Conservation (phyloP, 2,113 vertebrate species). For the Orycteropus afer region DNA sequence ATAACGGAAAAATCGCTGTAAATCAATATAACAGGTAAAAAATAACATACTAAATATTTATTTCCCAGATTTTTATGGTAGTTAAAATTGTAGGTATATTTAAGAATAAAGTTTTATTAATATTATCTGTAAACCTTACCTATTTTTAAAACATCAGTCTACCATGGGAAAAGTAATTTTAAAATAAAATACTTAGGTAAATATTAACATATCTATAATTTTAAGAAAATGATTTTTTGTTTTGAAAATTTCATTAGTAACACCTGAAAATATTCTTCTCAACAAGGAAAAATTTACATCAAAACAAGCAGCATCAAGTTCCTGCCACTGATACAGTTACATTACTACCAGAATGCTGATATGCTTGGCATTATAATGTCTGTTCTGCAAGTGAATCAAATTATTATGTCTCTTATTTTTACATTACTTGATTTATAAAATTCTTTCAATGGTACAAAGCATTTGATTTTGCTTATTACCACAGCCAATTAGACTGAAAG, state of each 20-base stretch:
- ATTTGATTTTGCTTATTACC: conserved; percentile 35
- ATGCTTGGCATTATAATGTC: not conserved
- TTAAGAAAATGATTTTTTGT: not conserved
- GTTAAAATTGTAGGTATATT: conserved; percentile 18
- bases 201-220: conserved; percentile 44
- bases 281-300: conserved; percentile 54
- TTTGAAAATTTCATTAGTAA: conserved; percentile 45
- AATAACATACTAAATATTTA: conserved; percentile 26
- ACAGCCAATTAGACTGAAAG: not conserved
- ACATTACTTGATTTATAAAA: not conserved
- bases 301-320: conserved; percentile 48
- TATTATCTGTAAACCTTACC: conserved; percentile 7
- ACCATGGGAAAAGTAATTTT: not conserved
- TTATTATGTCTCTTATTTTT: conserved; percentile 37
- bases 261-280: conserved; percentile 19
- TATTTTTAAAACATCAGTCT: conserved; percentile 20
- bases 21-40: conserved; percentile 26
- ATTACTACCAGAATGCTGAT: conserved; percentile 10
- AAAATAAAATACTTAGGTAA: conserved; percentile 32
- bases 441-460: conserved; percentile 27
- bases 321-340: not conserved
- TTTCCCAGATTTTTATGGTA: not conserved
- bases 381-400: conserved; percentile 34
- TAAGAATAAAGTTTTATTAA: not conserved
- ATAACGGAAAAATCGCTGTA: conserved; percentile 13